Conservation (phyloP, 2,113 vertebrate species). For the Oryzias melastigma region DNA sequence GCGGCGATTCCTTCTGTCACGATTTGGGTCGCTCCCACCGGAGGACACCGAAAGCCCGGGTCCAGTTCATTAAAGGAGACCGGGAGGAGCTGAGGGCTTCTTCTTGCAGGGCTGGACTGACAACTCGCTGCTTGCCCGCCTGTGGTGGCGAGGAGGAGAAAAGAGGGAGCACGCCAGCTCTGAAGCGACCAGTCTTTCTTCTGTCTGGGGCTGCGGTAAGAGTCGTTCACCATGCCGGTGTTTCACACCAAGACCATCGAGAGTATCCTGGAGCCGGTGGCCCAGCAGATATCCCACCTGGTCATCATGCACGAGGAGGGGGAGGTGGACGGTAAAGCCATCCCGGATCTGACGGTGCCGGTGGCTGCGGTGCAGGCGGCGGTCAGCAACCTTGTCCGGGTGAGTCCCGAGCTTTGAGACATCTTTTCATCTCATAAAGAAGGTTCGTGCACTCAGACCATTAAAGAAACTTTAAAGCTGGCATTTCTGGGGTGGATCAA, state of each 20-base stretch:
- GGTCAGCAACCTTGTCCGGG: constrained; percentile 98
- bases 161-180: constrained; percentile 24
- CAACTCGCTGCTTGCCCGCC: constrained; percentile 47
- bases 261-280: constrained; percentile 99
- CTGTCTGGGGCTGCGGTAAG: constrained; percentile 61
- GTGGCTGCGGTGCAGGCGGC: constrained; percentile 96
- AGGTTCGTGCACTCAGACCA: constrained; percentile 2
- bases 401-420: constrained; percentile 74
- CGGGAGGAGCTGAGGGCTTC: constrained; percentile 45
- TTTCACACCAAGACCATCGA: constrained; percentile 99
- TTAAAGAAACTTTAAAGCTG: constrained; percentile 29
- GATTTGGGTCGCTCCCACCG: constrained; percentile 66
- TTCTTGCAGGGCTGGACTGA: constrained; percentile 50
- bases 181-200: constrained; percentile 61
- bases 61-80: constrained; percentile 49
- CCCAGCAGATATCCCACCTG: constrained; percentile 99
- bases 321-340: constrained; percentile 99
- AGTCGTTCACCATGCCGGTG: constrained; percentile 88
- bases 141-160: constrained; percentile 37
- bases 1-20: constrained; percentile 72
- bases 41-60: constrained; percentile 59
- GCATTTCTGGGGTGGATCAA: constrained; percentile 10
- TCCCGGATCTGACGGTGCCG: constrained; percentile 93
- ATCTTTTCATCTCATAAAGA: constrained; percentile 20
- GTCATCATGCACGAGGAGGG: constrained; percentile 99